Base-by-base conservation (phyloP, 2,888 invertebrate species). In the Portevinia maculata region DNA sequence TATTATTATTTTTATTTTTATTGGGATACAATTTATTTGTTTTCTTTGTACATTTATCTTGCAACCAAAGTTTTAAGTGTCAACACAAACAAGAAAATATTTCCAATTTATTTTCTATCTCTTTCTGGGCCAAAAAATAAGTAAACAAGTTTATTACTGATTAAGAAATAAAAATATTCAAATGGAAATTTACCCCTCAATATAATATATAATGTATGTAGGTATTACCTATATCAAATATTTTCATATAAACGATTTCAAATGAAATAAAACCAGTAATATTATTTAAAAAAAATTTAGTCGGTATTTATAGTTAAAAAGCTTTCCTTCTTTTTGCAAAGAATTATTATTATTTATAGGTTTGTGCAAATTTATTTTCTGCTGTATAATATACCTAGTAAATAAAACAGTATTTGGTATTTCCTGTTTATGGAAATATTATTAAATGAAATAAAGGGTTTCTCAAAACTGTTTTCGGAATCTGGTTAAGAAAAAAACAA, bases 381-480 rank as follows among this genome's bases (percentile, higher is more conserved):
- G 52, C 65, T 52, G 52, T 13, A 52, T 53, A 55, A 28, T 11
- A 39, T n/a, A n/a, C n/a, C n/a, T 21, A 21, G 24, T 21, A 17
- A 30, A 9, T 37, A 50, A 15, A 37, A 11, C 21, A 44, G 30
- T 59, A 15, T 67, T 39, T 57, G 69, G 74, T 69, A 79, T 79
- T 79, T 79, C 79, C 75, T 74, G 79, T 64, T 74, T 74, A 74
- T 69, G 79, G 28, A 46, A 39, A 39, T 62, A 57, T 67, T 65
- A 71, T 30, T 44, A 19, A 21, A 21, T 44, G 19, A 30, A 44
- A 28, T 41, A 53, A 76, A 76, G 74, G 69, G 60, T 69, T 69
- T 62, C 60, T 79, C 44, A 55, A 62, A 46, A 74, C 67, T 79
- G 74, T 79, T 79, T 79, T 79, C 46, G 60, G 79, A 79, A 79